phyloP scores from a whole-genome alignment of 2,888 invertebrate species.

The Platycheirus albimanus region DNA sequence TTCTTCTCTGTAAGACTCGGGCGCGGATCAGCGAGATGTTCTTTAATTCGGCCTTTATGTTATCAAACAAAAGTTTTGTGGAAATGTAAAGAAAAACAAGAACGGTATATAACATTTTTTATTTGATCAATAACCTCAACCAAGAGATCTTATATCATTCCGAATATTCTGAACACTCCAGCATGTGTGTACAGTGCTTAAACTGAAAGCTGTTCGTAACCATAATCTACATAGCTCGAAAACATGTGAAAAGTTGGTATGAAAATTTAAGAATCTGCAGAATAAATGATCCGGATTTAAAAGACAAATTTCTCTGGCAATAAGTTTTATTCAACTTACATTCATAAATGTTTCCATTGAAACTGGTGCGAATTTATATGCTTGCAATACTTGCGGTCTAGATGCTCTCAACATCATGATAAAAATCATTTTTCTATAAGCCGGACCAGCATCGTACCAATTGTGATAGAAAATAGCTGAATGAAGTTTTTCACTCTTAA shows the following conservation, averaged over 20 bases:
- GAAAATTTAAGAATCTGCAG: constrained; percentile 77
- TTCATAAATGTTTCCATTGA: constrained; percentile 77
- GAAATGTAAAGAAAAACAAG: no score
- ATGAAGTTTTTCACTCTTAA: constrained; percentile 76
- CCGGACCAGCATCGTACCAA: constrained; percentile 78
- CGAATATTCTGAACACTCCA: no score
- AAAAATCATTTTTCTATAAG: constrained; percentile 77
- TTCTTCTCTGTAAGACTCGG: no score
- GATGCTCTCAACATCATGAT: constrained; percentile 77
- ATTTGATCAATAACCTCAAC: no score
- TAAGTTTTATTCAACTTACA: neutral
- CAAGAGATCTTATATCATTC: no score
- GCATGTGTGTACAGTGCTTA: no score
- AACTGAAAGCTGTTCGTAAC: no score
- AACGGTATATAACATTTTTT: no score
- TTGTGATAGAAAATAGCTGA: constrained; percentile 78
- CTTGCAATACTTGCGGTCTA: constrained; percentile 72
- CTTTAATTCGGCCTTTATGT: no score
- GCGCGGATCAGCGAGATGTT: no score
- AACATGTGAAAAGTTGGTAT: constrained; percentile 78
- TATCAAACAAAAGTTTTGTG: no score
- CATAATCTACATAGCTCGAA: constrained; percentile 62
- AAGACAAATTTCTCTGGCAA: constrained; percentile 76
- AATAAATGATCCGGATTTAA: no score
- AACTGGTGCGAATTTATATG: constrained; percentile 77